A percentile compares a stretch with the other conserved stretches of the same genome.
phyloP scores from a whole-genome alignment of 2,888 invertebrate genomes.

The Plagodis dolabraria region DNA sequence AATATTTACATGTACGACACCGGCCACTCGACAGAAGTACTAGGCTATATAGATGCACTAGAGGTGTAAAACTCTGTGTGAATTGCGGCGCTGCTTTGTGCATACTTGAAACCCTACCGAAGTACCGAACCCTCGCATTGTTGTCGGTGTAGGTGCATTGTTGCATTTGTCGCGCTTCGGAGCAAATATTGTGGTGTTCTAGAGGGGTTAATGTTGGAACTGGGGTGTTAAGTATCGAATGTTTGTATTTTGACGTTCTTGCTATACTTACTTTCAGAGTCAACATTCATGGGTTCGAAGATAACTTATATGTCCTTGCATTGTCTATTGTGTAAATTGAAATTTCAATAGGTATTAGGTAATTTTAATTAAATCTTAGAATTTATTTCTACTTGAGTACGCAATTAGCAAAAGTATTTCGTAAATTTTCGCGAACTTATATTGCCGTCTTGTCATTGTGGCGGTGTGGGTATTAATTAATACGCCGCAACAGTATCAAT shows the following conservation, averaged over 20 bases:
- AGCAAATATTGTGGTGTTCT: conserved; percentile 31
- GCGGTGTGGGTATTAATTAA: too few relatives aligned
- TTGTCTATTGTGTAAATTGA: neutral
- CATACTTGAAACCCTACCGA: conserved; percentile 56
- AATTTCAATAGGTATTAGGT: neutral
- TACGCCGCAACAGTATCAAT: too few relatives aligned
- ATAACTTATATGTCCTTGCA: too few relatives aligned
- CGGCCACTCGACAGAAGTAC: conserved; percentile 44
- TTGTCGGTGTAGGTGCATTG: conserved; percentile 38
- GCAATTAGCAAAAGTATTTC: too few relatives aligned
- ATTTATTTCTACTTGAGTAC: too few relatives aligned
- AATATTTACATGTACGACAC: conserved; percentile 56
- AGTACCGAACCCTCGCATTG: conserved; percentile 38
- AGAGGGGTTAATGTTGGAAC: conserved; percentile 16
- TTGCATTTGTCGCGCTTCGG: conserved; percentile 30
- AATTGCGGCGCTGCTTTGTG: conserved; percentile 64
- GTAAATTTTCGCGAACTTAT: too few relatives aligned
- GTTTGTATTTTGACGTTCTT: neutral
- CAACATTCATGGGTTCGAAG: too few relatives aligned
- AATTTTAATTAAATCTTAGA: too few relatives aligned
- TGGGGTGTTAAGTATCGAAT: conserved; percentile 13
- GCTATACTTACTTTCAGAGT: too few relatives aligned
- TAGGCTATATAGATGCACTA: conserved; percentile 41
- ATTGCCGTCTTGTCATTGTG: too few relatives aligned
- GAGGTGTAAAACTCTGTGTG: conserved; percentile 57